Percentiles rank a stretch among this genome's conserved stretches.
These are phyloP conservation scores for Nomada goodeniana DNA, from an alignment of 2,888 invertebrate species.

Conservation along the genomic window DNA sequence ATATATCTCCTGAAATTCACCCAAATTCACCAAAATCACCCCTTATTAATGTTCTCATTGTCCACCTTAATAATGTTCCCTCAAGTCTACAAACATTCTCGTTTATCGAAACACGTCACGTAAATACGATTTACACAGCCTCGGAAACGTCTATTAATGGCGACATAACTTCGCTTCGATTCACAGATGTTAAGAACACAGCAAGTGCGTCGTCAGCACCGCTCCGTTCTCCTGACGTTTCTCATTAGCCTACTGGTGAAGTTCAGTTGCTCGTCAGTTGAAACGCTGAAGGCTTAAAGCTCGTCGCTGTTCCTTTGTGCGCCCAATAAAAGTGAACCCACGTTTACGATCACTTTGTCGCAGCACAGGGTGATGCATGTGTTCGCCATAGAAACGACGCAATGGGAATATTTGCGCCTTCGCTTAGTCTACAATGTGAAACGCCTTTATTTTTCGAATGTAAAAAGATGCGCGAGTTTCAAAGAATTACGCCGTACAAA, in stretches of 20 bases:
- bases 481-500: not conserved
- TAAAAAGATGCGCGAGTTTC: not conserved
- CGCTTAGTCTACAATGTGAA: not conserved
- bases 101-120: too few relatives aligned
- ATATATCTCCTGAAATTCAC: too few relatives aligned
- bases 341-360: slow-evolving; percentile 8
- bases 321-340: slow-evolving; percentile 25
- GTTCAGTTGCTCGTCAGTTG: slow-evolving; percentile 44
- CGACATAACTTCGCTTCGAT: slow-evolving; percentile 44
- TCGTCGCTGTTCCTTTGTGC: slow-evolving; percentile 23
- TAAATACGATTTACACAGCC: slow-evolving; percentile 14
- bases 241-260: slow-evolving; percentile 57
- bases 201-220: slow-evolving; percentile 46
- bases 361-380: not conserved
- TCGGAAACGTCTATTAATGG: slow-evolving; percentile 32
- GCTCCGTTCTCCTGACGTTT: slow-evolving; percentile 49
- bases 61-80: too few relatives aligned
- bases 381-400: slow-evolving; percentile 2
- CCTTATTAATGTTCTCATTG: too few relatives aligned
- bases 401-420: not conserved
- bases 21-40: too few relatives aligned
- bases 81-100: too few relatives aligned
- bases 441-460: not conserved
- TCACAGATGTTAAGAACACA: slow-evolving; percentile 41
- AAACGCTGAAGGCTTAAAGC: slow-evolving; percentile 18